These are phyloP conservation scores for Aradophagus sp. DNA, from an alignment of 1,140 invertebrate genomes.

Conservation along the genomic window DNA sequence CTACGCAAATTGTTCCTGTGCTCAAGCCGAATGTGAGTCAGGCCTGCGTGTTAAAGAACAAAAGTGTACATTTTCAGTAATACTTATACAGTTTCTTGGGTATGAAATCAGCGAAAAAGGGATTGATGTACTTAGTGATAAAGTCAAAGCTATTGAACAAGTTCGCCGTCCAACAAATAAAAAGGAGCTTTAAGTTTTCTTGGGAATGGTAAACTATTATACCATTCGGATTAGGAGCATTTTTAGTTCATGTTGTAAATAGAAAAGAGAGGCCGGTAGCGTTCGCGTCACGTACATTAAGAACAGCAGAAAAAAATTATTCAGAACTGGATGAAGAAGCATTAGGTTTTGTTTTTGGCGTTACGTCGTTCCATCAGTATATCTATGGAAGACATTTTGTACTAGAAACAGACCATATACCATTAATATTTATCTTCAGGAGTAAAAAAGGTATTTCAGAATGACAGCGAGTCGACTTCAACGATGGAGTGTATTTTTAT, in stretches of 20 bases:
- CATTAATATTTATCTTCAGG: no score
- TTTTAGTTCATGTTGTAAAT: constrained; percentile 56
- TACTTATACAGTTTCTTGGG: constrained; percentile 36
- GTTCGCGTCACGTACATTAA: constrained; percentile 61
- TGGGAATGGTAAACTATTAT: constrained; percentile 45
- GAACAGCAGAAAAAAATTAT: constrained; percentile 56
- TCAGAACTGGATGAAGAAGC: no score
- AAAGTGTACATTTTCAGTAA: constrained; percentile 41
- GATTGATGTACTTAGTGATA: constrained; percentile 24
- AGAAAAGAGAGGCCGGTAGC: constrained; percentile 59
- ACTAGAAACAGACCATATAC: no score
- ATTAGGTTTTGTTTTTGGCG: no score
- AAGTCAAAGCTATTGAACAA: constrained; percentile 26
- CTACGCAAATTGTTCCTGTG: background rate
- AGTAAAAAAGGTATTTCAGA: no score
- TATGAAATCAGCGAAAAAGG: constrained; percentile 18
- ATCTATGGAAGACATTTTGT: no score
- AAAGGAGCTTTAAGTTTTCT: constrained; percentile 35
- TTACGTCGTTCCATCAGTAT: no score
- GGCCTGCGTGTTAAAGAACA: constrained; percentile 3
- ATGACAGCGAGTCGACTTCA: no score
- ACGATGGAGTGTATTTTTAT: no score
- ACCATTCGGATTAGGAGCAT: constrained; percentile 64
- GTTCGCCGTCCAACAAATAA: constrained; percentile 14
- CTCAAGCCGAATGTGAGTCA: background rate